Base-by-base conservation (phyloP, 1,140 invertebrate genomes). In the Drosophila jambulina region DNA sequence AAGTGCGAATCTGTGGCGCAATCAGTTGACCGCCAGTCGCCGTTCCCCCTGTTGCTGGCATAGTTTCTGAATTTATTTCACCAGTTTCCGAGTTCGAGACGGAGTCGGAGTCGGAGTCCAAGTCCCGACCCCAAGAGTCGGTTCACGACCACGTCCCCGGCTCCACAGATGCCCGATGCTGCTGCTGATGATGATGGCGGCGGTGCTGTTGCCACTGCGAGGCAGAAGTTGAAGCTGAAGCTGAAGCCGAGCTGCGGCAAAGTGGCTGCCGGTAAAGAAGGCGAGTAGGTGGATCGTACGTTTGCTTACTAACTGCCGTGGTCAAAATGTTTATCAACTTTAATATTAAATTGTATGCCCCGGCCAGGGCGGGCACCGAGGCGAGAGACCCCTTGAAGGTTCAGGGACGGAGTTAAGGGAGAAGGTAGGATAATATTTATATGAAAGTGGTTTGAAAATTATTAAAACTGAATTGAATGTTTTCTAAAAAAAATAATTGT, bases 291-390 rank as follows among this genome's bases (percentile, higher is more conserved):
- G 88, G 88, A 91, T 82, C 88, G 84, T 90, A 88, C 88, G 90
- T 91, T 91, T 91, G 88, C 84, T 91, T 91, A 91, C 88, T 91
- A 91, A 91, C 88, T 91, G 88, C 88, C 83, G 90, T 91, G 90
- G 59, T 90, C 84, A 91, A 91, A 91, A 85, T 91, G 84, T 91
- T 91, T 91, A 91, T 91, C 88, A 90, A 91, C 90, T 91, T 88
- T 88, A 91, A 91, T 91, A 91, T 91, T 91, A 91, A 91, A 91
- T 91, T 91, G 88, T 91, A 91, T 91, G 78, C 86, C 81, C 82
- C 61, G 63, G 56, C 75, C 65, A 76, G 70, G 57, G 57, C 64
- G 65, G 75, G 29, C 57, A 38, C 15, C 15, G 13, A 56, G 34
- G 53, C 53, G 53, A 56, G 34, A 51, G 40, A 62, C 51, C 38